Base-by-base conservation (phyloP, 2,888 invertebrate species). In the Tinea trinotella region DNA sequence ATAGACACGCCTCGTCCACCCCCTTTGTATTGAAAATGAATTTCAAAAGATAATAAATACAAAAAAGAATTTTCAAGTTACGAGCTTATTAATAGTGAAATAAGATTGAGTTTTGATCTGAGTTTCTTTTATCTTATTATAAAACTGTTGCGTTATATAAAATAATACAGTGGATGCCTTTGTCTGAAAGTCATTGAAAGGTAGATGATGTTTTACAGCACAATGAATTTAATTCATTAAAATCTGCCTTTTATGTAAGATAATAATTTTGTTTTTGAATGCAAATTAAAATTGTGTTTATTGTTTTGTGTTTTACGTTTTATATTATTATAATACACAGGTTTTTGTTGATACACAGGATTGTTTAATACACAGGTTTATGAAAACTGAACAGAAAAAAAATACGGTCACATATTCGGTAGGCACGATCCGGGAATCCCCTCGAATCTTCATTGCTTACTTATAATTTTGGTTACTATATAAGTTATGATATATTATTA, bases 111-210 rank as follows among this genome's bases (percentile, higher is more conserved):
- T 50, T 20, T 12, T 12, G 24, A n/a, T n/a, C n/a, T n/a, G n/a
- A n/a, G n/a, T n/a, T n/a, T n/a, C n/a, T 24, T 18, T 5, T 46
- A 2, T 50, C 17, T 50, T 50, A 50, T 50, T 2, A 50, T n/a
- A 50, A 24, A 20, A 12, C 5, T 24, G 4, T 24, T 24, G 5
- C 4, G 10, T 48, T 48, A 24, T 10, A 15, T 50, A 77, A 83
- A 83, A 84, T 85, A 84, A 85, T 84, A 83, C 81, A 82, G 80
- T 83, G 82, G 76, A 70, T 10, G 76, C 81, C n/a, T 81, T 84
- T 84, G 84, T 83, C 76, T 75, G 81, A 59, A 60, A 72, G 66
- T 76, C 75, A 77, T 75, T 79, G 76, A 71, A 73, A 76, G 74
- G 75, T 73, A 78, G 80, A 76, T 75, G 80, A 76, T 81, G 83